phyloP scores from a whole-genome alignment of 2,113 vertebrate genomes.

The Aplodontia rufa region DNA sequence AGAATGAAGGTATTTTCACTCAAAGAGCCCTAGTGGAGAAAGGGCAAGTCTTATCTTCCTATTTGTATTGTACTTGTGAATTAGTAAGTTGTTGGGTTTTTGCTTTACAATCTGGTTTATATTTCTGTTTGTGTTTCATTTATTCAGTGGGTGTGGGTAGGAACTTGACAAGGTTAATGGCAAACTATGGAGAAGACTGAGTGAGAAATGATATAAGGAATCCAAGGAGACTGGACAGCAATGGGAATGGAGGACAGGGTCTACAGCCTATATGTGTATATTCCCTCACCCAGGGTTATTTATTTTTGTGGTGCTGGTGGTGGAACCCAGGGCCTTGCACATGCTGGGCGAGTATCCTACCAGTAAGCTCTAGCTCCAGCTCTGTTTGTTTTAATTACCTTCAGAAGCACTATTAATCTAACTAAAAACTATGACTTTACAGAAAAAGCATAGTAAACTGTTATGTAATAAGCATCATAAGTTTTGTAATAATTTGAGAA shows the following conservation, averaged over 20 bases:
- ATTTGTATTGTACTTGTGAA: slow-evolving; percentile 49
- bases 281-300: too few relatives aligned
- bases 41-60: not conserved
- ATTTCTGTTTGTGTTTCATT: not conserved
- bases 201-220: not conserved
- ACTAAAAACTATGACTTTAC: slow-evolving; percentile 37
- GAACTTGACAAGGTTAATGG: slow-evolving; percentile 12
- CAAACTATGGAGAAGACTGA: not conserved
- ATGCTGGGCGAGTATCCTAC: not conserved
- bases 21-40: not conserved
- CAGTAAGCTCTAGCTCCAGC: not conserved
- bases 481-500: slow-evolving; percentile 44
- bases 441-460: slow-evolving; percentile 24
- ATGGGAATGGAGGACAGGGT: not conserved
- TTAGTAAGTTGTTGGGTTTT: slow-evolving; percentile 14
- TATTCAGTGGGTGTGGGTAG: not conserved
- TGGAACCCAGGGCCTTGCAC: not conserved
- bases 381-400: not conserved
- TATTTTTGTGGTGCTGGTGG: not conserved
- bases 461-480: slow-evolving; percentile 30
- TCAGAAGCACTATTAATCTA: slow-evolving; percentile 15
- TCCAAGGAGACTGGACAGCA: not conserved
- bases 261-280: too few relatives aligned
- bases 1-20: slow-evolving; percentile 3
- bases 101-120: not conserved